Evolutionary conservation across 2,113 vertebrate species (phyloP).

Genomic region (Thomomys bottae): DNA sequence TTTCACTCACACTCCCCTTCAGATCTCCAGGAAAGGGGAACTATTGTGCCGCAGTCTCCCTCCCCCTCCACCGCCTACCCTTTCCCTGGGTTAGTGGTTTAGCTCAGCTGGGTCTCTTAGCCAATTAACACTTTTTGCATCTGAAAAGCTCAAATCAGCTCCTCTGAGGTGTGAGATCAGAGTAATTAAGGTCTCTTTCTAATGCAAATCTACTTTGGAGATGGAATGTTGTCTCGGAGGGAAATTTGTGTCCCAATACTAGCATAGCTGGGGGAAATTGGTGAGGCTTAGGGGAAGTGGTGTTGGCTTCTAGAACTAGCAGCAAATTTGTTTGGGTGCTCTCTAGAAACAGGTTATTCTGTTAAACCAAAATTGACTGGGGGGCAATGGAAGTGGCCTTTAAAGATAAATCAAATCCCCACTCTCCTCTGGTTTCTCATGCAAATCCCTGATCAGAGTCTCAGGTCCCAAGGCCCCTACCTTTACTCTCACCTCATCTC

Average conservation of each 20-base stretch:
- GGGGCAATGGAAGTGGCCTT: background rate
- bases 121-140: slow-evolving; percentile 81
- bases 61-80: background rate
- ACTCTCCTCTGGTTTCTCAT: background rate
- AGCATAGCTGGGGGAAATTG: slow-evolving; percentile 37
- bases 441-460: background rate
- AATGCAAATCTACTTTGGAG: slow-evolving; percentile 79
- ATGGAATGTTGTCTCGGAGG: slow-evolving; percentile 65
- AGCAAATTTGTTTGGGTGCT: slow-evolving; percentile 56
- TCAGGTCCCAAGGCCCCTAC: background rate
- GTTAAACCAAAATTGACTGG: slow-evolving; percentile 52
- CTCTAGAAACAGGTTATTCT: slow-evolving; percentile 64
- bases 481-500: background rate
- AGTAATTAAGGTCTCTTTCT: slow-evolving; percentile 80
- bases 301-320: slow-evolving; percentile 47
- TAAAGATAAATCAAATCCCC: background rate
- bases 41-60: background rate
- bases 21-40: background rate
- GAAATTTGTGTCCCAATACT: slow-evolving; percentile 58
- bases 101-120: slow-evolving; percentile 70
- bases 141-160: slow-evolving; percentile 79
- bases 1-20: background rate
- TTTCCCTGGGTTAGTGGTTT: background rate
- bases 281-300: background rate
- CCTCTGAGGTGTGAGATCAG: slow-evolving; percentile 73